Evolutionary conservation across 23 tunicate genomes (phyloP).

Genomic region (Clavelina lepadiformis): DNA sequence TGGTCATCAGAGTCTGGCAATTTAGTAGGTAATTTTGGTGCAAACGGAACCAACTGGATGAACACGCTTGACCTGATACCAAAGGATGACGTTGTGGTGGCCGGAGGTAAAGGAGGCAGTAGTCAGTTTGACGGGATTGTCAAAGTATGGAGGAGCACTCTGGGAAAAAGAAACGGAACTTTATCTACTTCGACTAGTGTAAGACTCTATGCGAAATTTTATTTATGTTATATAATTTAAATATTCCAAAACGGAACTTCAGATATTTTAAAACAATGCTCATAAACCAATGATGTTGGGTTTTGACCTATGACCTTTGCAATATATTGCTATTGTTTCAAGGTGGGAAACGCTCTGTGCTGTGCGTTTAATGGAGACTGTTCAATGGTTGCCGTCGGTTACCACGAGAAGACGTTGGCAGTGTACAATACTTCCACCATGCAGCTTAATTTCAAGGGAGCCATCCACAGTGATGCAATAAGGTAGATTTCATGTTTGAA

Average conservation of each 20-base stretch:
- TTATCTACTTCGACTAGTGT: too few relatives aligned
- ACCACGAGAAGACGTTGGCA: slow-evolving; percentile 26
- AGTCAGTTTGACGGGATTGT: slow-evolving; percentile 12
- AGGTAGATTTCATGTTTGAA: too few relatives aligned
- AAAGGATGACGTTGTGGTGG: slow-evolving; percentile 16
- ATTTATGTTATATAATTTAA: too few relatives aligned
- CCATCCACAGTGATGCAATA: too few relatives aligned
- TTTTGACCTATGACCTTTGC: too few relatives aligned
- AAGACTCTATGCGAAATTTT: too few relatives aligned
- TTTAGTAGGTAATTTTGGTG: slow-evolving; percentile 28
- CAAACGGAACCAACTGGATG: slow-evolving; percentile 2
- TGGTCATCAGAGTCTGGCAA: slow-evolving; percentile 24
- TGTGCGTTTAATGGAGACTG: slow-evolving; percentile 5
- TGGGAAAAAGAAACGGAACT: slow-evolving; percentile 6
- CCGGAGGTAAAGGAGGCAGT: slow-evolving; percentile 17
- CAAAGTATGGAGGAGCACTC: slow-evolving; percentile 14
- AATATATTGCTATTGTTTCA: too few relatives aligned
- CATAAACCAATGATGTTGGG: slow-evolving; percentile 2
- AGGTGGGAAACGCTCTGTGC: too few relatives aligned
- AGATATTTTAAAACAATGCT: neutral
- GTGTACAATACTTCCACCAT: slow-evolving; percentile 11
- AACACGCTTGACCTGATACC: slow-evolving; percentile 1
- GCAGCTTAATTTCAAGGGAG: too few relatives aligned
- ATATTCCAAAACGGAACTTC: too few relatives aligned
- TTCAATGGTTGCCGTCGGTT: slow-evolving; percentile 24